These are phyloP conservation scores for Spea hammondii DNA, from an alignment of 2,797 vertebrate species.

Conservation along the genomic window DNA sequence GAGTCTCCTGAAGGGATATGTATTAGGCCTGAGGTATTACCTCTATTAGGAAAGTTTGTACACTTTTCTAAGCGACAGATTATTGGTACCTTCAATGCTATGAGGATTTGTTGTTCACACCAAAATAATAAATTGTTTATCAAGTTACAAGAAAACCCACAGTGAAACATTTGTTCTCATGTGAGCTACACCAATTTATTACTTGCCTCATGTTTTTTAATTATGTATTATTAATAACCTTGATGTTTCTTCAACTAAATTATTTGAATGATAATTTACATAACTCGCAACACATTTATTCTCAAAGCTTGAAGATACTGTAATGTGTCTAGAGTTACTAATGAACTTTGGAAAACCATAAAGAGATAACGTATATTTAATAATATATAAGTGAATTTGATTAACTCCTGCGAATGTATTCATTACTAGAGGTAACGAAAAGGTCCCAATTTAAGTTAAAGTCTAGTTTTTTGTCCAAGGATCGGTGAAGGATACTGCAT, in stretches of 20 bases:
- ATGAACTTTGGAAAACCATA: background rate
- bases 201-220: background rate
- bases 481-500: too few relatives aligned
- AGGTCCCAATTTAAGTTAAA: too few relatives aligned
- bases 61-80: too few relatives aligned
- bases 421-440: too few relatives aligned
- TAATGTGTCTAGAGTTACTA: background rate
- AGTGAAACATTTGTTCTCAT: background rate
- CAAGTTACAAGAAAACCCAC: background rate
- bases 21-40: too few relatives aligned
- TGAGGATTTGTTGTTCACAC: background rate
- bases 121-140: constrained; percentile 12
- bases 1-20: too few relatives aligned
- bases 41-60: too few relatives aligned
- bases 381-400: too few relatives aligned
- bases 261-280: constrained; percentile 8
- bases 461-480: too few relatives aligned
- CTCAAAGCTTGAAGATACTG: constrained; percentile 1
- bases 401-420: too few relatives aligned
- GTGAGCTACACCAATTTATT: constrained; percentile 12
- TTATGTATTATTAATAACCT: constrained; percentile 12
- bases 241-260: constrained; percentile 11
- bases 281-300: background rate
- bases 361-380: too few relatives aligned
- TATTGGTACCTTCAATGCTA: background rate